Evolutionary conservation across 64 coral and sea anemone genomes (phyloP).

Genomic region (Acropora tenuis): DNA sequence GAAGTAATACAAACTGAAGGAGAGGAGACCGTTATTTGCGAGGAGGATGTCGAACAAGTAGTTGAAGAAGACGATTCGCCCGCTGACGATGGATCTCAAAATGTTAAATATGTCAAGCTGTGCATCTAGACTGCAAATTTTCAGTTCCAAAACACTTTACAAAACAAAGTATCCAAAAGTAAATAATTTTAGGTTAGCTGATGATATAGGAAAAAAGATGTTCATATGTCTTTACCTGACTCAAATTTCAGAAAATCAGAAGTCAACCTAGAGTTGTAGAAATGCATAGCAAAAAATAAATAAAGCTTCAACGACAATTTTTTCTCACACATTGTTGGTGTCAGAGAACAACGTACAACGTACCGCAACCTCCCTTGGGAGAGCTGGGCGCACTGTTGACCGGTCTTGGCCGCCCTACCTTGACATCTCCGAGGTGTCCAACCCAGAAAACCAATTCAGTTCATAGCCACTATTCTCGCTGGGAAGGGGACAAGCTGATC

Average conservation of each 20-base stretch:
- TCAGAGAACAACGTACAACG: no score
- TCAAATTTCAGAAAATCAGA: background rate
- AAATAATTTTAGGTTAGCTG: background rate
- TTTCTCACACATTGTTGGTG: background rate
- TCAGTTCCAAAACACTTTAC: background rate
- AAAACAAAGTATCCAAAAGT: background rate
- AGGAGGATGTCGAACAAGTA: background rate
- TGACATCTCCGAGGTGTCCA: no score
- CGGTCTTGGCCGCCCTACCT: no score
- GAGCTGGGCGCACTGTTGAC: no score
- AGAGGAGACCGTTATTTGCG: slow-evolving; percentile 16
- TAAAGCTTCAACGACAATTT: background rate
- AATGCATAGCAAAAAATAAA: background rate
- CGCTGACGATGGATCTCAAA: background rate
- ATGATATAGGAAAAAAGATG: background rate
- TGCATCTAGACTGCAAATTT: slow-evolving; percentile 21
- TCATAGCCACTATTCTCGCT: no score
- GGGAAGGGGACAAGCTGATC: no score
- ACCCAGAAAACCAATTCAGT: no score
- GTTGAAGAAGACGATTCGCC: background rate
- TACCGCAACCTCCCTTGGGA: no score
- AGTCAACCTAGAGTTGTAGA: background rate
- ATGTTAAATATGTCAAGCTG: slow-evolving; percentile 5
- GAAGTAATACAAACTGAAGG: slow-evolving; percentile 17
- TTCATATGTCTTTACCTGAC: background rate